A percentile compares a stretch with the other conserved stretches of the same genome.
Conservation (phyloP, 2,888 invertebrate species). For the Mimumesa dahlbomi region DNA sequence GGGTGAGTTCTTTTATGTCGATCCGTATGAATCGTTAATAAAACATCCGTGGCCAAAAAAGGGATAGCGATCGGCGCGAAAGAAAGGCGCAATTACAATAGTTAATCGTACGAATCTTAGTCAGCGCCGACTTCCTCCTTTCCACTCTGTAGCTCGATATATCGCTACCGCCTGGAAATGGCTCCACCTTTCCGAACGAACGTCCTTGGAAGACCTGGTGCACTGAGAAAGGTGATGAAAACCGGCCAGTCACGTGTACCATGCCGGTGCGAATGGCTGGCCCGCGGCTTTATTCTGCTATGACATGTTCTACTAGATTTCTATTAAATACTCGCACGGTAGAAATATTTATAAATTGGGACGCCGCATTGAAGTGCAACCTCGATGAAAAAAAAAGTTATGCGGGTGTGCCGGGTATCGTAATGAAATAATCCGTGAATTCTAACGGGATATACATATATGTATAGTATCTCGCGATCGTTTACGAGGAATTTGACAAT, state of each 20-base stretch:
- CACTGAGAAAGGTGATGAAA: slow-evolving; percentile 70
- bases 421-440: not conserved
- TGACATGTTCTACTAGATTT: slow-evolving; percentile 26
- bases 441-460: too few relatives aligned
- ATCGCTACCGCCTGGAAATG: slow-evolving; percentile 57
- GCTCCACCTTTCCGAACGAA: slow-evolving; percentile 62
- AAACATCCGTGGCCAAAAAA: too few relatives aligned
- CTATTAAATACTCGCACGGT: slow-evolving; percentile 1
- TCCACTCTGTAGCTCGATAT: slow-evolving; percentile 45
- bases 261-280: slow-evolving; percentile 57
- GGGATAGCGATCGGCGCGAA: slow-evolving; percentile 2
- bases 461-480: too few relatives aligned
- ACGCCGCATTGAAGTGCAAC: not conserved
- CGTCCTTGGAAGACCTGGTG: slow-evolving; percentile 68
- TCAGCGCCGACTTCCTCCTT: slow-evolving; percentile 67
- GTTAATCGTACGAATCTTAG: slow-evolving; percentile 42
- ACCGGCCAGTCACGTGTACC: slow-evolving; percentile 70
- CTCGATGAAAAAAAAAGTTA: not conserved
- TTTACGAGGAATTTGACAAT: too few relatives aligned
- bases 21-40: not conserved
- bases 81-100: slow-evolving; percentile 26
- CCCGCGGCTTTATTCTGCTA: slow-evolving; percentile 19
- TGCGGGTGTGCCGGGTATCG: too few relatives aligned
- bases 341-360: slow-evolving; percentile 6
- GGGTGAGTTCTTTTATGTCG: too few relatives aligned